Conservation (phyloP, 2,113 vertebrate genomes). For the Anseranas semipalmata region DNA sequence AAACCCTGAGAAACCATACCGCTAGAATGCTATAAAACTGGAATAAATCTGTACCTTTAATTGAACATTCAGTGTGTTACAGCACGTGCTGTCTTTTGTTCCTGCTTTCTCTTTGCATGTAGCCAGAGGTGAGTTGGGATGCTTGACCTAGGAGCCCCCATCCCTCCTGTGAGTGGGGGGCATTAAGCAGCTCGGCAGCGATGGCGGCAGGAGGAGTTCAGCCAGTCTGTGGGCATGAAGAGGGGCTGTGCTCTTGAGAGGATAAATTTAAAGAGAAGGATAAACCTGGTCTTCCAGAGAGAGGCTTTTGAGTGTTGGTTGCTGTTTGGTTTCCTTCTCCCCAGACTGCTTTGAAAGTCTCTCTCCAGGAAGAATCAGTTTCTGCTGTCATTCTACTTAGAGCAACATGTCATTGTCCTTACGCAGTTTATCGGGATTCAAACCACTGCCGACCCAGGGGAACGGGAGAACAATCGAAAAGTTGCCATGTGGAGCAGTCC, state of each 20-base stretch:
- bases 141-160: neutral
- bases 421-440: neutral
- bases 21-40: neutral
- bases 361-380: neutral
- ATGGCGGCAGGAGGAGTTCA: neutral
- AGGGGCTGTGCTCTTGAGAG: neutral
- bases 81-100: neutral
- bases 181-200: neutral
- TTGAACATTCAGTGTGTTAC: neutral
- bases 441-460: neutral
- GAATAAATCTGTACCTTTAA: neutral
- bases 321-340: neutral
- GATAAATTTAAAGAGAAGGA: neutral
- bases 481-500: neutral
- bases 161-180: rapidly evolving
- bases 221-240: neutral
- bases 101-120: neutral
- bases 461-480: neutral
- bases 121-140: neutral
- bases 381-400: neutral
- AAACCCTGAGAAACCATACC: neutral
- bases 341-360: too few species aligned
- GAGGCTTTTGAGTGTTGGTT: neutral
- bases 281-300: neutral
- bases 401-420: neutral